These are phyloP conservation scores for Picus viridis DNA, from an alignment of 2,797 vertebrate genomes.

Conservation along the genomic window DNA sequence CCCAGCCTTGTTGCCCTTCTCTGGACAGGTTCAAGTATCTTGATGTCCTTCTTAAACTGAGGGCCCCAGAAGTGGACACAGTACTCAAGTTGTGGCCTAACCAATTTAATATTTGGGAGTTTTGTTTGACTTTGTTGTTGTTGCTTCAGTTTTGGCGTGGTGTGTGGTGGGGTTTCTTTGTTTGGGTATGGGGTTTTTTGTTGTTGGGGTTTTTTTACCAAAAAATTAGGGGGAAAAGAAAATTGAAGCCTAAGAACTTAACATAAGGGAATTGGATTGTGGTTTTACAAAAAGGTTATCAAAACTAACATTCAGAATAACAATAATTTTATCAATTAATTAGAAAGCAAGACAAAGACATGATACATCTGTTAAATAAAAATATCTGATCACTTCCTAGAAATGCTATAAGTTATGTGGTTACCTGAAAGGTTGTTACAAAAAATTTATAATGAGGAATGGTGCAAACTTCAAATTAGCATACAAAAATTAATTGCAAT, in stretches of 20 bases:
- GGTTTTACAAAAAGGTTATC: background rate
- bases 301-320: background rate
- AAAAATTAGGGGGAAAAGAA: background rate
- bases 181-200: background rate
- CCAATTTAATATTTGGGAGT: background rate
- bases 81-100: too few relatives aligned
- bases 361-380: background rate
- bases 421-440: background rate
- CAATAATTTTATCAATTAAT: background rate
- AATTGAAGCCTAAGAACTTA: background rate
- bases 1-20: too few relatives aligned
- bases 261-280: background rate
- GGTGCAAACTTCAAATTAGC: background rate
- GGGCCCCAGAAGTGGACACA: too few relatives aligned
- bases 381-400: background rate
- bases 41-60: too few relatives aligned
- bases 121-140: background rate
- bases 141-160: background rate
- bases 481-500: background rate
- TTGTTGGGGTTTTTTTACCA: background rate
- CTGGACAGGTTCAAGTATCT: too few relatives aligned
- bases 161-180: too few relatives aligned
- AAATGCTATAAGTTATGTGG: background rate
- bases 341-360: background rate
- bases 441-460: background rate